Percentiles rank a stretch among this genome's conserved stretches.
These are phyloP conservation scores for Vultur gryphus DNA, from an alignment of 2,797 vertebrate species.

Conservation along the genomic window DNA sequence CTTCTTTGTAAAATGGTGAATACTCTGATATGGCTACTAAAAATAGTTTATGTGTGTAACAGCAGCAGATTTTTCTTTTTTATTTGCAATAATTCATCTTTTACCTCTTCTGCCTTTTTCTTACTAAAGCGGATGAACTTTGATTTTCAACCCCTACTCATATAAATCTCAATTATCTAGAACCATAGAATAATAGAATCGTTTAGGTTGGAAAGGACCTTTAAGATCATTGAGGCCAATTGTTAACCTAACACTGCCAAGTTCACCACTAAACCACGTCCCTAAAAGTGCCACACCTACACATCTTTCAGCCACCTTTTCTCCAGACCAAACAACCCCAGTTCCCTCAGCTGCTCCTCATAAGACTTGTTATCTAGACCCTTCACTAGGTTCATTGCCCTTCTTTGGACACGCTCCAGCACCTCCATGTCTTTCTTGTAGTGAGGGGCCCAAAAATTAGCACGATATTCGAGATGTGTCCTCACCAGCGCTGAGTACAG, in stretches of 20 bases:
- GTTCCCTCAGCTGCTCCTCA: background rate
- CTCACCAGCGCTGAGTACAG: background rate
- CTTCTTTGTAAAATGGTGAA: background rate
- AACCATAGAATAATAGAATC: background rate
- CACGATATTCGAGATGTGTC: accelerated
- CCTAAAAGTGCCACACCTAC: background rate
- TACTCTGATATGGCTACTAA: background rate
- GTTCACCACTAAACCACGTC: background rate
- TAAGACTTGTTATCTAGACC: background rate
- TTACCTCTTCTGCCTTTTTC: background rate
- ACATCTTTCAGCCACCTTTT: background rate
- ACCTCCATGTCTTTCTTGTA: accelerated
- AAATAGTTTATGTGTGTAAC: background rate
- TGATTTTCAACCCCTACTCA: background rate
- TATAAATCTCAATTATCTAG: background rate
- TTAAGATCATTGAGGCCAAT: background rate
- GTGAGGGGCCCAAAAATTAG: background rate
- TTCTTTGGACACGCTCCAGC: accelerated
- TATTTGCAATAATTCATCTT: background rate
- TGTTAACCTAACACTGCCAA: background rate
- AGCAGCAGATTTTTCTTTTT: background rate
- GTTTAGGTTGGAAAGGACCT: background rate
- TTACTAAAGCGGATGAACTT: background rate
- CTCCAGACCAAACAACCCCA: background rate
- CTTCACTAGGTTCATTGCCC: accelerated